Evolutionary conservation across 2,888 invertebrate genomes (phyloP).

Genomic region (Eupithecia centaureata): DNA sequence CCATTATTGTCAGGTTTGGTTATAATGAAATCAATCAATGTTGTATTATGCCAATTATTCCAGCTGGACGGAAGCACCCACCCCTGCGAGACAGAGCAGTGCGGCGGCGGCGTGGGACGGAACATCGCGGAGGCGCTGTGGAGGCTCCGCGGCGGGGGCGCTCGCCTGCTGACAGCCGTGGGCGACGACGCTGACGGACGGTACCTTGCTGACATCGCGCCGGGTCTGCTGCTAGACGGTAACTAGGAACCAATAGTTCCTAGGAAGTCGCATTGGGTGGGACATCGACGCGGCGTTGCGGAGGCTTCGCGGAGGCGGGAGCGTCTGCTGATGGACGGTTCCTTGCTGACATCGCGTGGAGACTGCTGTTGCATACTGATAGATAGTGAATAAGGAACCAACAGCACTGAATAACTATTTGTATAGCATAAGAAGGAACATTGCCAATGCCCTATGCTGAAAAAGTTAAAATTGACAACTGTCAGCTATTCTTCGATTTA

Average conservation of each 20-base stretch:
- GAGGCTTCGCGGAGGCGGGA: too few species aligned
- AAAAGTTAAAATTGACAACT: not conserved
- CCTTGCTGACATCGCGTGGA: slow-evolving; percentile 63
- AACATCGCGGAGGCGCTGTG: slow-evolving; percentile 95
- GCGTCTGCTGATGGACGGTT: too few species aligned
- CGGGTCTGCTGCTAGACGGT: slow-evolving; percentile 72
- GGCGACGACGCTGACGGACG: slow-evolving; percentile 86
- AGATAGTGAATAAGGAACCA: too few species aligned
- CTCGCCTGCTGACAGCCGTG: slow-evolving; percentile 90
- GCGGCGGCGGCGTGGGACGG: slow-evolving; percentile 95
- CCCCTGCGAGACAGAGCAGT: slow-evolving; percentile 84
- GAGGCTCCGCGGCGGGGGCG: slow-evolving; percentile 87
- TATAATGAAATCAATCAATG: not conserved
- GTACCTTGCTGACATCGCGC: slow-evolving; percentile 62
- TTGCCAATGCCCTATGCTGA: too few species aligned
- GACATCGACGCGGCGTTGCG: too few species aligned
- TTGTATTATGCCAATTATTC: slow-evolving; percentile 47
- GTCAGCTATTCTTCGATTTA: not conserved
- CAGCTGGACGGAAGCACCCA: slow-evolving; percentile 93
- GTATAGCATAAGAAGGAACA: too few species aligned
- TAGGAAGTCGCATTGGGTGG: too few species aligned
- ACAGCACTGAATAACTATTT: too few species aligned
- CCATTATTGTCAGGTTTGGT: too few species aligned
- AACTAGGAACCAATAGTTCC: slow-evolving; percentile 15
- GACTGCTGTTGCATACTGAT: slow-evolving; percentile 67